Base-by-base conservation (phyloP, 2,888 invertebrate species). In the Scaptomyza tumidula region DNA sequence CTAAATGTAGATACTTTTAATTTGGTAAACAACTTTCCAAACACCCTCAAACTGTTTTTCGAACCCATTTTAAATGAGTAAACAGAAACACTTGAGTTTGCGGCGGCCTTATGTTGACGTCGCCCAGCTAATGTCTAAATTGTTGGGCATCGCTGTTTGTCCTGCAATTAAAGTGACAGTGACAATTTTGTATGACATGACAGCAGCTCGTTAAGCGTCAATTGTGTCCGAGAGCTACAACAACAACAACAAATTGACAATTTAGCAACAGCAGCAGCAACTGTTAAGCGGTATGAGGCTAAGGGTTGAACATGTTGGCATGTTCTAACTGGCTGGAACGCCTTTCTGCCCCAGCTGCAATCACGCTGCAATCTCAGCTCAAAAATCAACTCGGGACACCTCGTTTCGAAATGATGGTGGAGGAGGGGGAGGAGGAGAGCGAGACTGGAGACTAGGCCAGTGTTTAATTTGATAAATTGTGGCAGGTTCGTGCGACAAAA, bases 381-480 rank as follows among this genome's bases (percentile, higher is more conserved):
- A 14, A 24, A 24, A 27, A 24, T n/a, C 44, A 24, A n/a, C 10
- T 19, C 4, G 6, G 57, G 56, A 45, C 66, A 53, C 49, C 33
- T 31, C 33, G 53, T 16, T 37, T n/a, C n/a, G 24, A 19, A 14
- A 6, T 1, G 19, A 1, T 1, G 19, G 19, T 19, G 19, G 19
- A 19, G 19, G 1, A 2, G 19, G 19, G 2, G 19, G 19, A 19
- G 19, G 19, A 44, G 6, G 44, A 48, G 14, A 6, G 14, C 29
- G 13, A 9, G 7, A 10, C 0, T 16, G 49, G 19, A 10, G 43
- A 61, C 74, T 69, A 64, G 50, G 62, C 59, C 62, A 80, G 65
- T 66, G 85, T 81, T 82, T 85, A 87, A 87, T 83, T 87, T 83
- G 83, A 87, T 85, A 83, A 83, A 83, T 83, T 83, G 86, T 69